Base-by-base conservation (phyloP, 2,797 vertebrate genomes). In the Semaprochilodus insignis region DNA sequence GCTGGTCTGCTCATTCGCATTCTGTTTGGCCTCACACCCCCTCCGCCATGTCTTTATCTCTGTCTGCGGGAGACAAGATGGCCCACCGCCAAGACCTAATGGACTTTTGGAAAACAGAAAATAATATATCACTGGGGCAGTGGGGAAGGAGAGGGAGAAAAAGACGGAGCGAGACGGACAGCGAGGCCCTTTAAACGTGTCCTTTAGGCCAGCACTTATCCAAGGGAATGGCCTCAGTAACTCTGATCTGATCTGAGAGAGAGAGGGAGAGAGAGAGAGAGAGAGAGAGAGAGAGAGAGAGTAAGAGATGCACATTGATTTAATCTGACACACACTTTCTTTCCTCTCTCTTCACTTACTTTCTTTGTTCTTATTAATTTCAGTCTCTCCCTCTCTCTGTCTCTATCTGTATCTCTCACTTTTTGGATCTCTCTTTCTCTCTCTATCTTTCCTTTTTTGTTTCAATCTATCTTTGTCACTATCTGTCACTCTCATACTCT, bases 41-140 rank as follows among this genome's bases (percentile, higher is more conserved):
- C 54, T 86, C 78, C 62, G 31, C 60, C 48, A 65, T 48, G 48
- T 93, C 91, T 94, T 93, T 93, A 93, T 94, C 91, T 93, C 88
- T 91, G 92, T 93, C 90, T 86, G 89, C 86, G 84, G 88, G 90
- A 89, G 89, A 90, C 88, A 82, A 89, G 86, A 87, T 86, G 88
- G 92, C 91, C 85, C 85, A 77, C 80, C 85, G 93, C 93, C 94
- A 94, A 88, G 87, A 79, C 87, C 91, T 94, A 95, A 95, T 95
- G 93, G 92, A 93, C 91, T 94, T 94, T 92, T 93, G 91, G 91
- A 93, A 92, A 93, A 93, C 90, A 91, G 89, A 93, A 91, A 89
- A 88, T 90, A 90, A 94, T 93, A 91, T 88, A 93, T 94, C 91
- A 92, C 89, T 76, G 16, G 72, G 80, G 52, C 71, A 79, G 81